Evolutionary conservation across 1,140 invertebrate genomes (phyloP), one percentile per base, ranked within the genome.

Genomic region (Lethrus apterus): DNA sequence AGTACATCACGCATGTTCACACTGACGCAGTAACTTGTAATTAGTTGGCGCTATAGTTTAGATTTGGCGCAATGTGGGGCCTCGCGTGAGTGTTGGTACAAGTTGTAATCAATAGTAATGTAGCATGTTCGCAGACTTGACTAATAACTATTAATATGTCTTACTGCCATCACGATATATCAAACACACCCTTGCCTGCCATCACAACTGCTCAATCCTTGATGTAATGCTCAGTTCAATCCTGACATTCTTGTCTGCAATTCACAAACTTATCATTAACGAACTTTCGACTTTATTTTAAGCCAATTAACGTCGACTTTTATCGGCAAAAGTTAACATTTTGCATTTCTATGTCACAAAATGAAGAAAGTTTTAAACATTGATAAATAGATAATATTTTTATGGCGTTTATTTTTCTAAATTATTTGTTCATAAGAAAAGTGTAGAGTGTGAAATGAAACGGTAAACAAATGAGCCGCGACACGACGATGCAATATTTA

Each of bases 141-240:
- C 56, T 58, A 58, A 58, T 58, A 58, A 58, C 56, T 58, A 58
- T 58, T 58, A 58, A 58, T 58, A 58, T 51, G 56, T 58, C 54
- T 56, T 56, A 46, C 51, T 58, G 51, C 56, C 56, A 58, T 58
- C 56, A 58, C 56, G 56, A 58, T 58, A 58, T 54, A 56, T 58
- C 56, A 58, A 58, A 58, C 56, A 51, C 56, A 56, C 54, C 51
- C 50, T 47, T 32, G 13, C 41, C 23, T 15, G n/a, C 23, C 29
- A 18, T 43, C 24, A 43, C 11, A 43, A 43, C 41, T 21, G 24
- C 29, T 43, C 24, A 18, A n/a, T 15, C 41, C 24, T 40, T 40
- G 36, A 40, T 40, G 24, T 40, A 18, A 40, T 40, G 36, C 36
- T 40, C 24, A 40, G 20, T 40, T 40, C 24, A 40, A 40, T 21